Conservation (phyloP, 35 echinoderm and acorn worm species). For the Ophiothrix spiculata region DNA sequence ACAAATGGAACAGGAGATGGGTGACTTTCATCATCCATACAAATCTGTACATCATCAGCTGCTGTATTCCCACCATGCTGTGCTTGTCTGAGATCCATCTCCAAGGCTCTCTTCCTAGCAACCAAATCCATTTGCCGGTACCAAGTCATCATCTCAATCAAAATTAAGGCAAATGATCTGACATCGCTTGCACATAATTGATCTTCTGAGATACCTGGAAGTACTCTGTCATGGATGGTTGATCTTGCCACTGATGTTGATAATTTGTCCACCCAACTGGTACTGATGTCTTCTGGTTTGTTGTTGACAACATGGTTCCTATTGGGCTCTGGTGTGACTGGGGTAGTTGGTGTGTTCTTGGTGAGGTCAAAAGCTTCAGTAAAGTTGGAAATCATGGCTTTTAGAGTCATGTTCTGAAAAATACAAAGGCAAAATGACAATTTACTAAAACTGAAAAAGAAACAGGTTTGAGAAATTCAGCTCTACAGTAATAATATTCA, state of each 20-base stretch:
- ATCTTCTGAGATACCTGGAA: conserved; percentile 21
- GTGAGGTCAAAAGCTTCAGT: conserved; percentile 64
- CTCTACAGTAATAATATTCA: too few relatives aligned
- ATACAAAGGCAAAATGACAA: not conserved
- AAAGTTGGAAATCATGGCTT: conserved; percentile 74
- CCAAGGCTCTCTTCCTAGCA: conserved; percentile 7
- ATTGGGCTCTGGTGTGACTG: conserved; percentile 5
- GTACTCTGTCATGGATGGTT: conserved; percentile 36
- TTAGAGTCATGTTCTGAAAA: conserved; percentile 63
- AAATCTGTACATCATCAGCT: not conserved
- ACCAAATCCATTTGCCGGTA: conserved; percentile 4
- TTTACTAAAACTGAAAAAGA: too few relatives aligned
- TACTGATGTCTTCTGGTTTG: not conserved
- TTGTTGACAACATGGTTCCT: not conserved
- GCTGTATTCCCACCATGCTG: not conserved
- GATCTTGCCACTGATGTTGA: conserved; percentile 13
- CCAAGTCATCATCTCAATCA: conserved; percentile 71
- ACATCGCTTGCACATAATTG: conserved; percentile 57
- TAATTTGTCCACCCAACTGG: not conserved
- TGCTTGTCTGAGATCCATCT: not conserved
- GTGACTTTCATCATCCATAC: conserved; percentile 2
- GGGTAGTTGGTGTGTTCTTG: conserved; percentile 8
- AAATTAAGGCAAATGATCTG: conserved; percentile 61
- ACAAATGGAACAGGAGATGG: not conserved
- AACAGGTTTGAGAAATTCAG: too few relatives aligned